Conservation (phyloP, 1,140 invertebrate species). For the Drosophila neocordata region DNA sequence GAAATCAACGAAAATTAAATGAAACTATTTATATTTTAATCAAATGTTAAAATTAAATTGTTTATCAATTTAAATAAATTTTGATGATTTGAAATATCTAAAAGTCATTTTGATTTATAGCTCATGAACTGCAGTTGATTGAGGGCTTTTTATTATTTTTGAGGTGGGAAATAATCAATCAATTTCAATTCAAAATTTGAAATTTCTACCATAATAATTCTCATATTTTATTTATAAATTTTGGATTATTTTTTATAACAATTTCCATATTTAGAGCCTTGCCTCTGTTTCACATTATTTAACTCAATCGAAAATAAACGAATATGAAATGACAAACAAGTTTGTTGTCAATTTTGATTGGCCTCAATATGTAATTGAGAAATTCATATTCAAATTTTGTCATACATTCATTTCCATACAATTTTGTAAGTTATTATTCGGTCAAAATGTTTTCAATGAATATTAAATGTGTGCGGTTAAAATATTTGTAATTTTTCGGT, state of each 20-base stretch:
- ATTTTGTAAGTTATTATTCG: background rate
- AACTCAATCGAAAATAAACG: background rate
- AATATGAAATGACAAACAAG: background rate
- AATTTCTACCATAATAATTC: background rate
- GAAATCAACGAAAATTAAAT: background rate
- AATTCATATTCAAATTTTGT: background rate
- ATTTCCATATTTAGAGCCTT: background rate
- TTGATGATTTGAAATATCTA: no score
- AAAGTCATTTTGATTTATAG: no score
- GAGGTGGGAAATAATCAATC: no score
- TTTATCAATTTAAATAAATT: no score
- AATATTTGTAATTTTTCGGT: constrained; percentile 56
- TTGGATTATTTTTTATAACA: background rate
- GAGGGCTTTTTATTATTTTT: no score
- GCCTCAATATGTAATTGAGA: constrained; percentile 4
- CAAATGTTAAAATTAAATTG: no score
- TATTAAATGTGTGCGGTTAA: constrained; percentile 61
- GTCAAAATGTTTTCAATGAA: constrained; percentile 70
- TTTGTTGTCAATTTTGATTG: background rate
- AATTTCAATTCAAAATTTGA: no score
- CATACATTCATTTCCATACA: background rate
- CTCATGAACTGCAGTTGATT: no score
- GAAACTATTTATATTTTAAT: background rate
- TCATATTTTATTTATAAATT: background rate
- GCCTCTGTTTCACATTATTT: background rate